phyloP scores from a whole-genome alignment of 2,113 vertebrate species.

The Cottus gobio region DNA sequence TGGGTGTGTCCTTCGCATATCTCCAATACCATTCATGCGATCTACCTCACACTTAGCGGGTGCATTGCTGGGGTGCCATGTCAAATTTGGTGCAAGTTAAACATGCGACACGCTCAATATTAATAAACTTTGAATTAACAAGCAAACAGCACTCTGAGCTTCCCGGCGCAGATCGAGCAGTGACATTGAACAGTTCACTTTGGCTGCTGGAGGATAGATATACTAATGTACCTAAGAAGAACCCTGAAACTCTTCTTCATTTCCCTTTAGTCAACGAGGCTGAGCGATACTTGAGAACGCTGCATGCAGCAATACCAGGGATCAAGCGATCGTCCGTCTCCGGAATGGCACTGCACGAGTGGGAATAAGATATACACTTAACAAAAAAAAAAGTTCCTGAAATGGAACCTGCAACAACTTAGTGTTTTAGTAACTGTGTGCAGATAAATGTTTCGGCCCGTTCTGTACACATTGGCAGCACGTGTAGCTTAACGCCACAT shows the following conservation, averaged over 20 bases:
- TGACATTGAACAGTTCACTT: not conserved
- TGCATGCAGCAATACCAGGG: not conserved
- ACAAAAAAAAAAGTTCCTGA: not conserved
- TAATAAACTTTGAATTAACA: not conserved
- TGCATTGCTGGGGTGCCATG: not conserved
- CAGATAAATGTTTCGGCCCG: not conserved
- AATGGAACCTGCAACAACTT: not conserved
- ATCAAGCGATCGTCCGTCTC: not conserved
- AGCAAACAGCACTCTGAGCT: not conserved
- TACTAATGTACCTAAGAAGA: not conserved
- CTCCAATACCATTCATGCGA: not conserved
- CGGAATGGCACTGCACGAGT: not conserved
- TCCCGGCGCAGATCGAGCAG: too few relatives aligned
- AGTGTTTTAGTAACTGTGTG: not conserved
- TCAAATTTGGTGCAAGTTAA: not conserved
- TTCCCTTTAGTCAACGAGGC: not conserved
- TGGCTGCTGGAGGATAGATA: not conserved
- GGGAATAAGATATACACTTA: not conserved
- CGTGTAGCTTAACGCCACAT: not conserved
- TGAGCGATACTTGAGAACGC: not conserved
- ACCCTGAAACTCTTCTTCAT: not conserved
- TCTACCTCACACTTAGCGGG: not conserved
- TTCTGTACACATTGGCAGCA: not conserved
- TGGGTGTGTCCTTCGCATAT: not conserved
- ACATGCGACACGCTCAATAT: not conserved